Percentiles rank a stretch among this genome's conserved stretches.
Evolutionary conservation across 2,797 vertebrate species (phyloP).

Genomic region (Lutjanus argentimaculatus): DNA sequence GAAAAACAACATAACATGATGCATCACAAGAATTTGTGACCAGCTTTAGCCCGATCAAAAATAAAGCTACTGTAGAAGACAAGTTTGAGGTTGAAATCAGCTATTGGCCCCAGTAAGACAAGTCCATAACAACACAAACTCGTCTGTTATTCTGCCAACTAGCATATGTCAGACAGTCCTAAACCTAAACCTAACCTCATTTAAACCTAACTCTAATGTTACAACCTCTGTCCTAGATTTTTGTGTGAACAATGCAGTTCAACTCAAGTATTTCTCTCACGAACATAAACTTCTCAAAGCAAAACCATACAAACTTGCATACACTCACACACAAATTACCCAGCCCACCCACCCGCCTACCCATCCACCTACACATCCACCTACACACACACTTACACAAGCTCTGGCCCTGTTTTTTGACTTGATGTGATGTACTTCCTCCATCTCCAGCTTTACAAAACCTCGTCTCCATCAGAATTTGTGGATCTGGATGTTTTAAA

Average conservation of each 20-base stretch:
- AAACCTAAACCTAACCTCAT: no score
- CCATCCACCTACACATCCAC: constrained; percentile 32
- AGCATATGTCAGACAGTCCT: neutral
- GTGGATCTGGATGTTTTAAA: no score
- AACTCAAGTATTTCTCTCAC: constrained; percentile 15
- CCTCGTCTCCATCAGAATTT: constrained; percentile 11
- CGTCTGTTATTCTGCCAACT: neutral
- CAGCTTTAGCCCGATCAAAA: neutral
- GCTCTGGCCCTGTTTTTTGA: constrained; percentile 31
- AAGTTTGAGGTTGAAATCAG: neutral
- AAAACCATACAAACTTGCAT: constrained; percentile 24
- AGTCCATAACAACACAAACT: neutral
- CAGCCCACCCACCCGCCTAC: constrained; percentile 49
- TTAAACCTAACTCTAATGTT: neutral
- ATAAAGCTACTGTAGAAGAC: neutral
- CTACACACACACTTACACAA: constrained; percentile 58
- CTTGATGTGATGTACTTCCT: neutral
- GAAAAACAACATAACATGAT: neutral
- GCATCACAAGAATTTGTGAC: neutral
- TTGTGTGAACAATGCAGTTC: neutral
- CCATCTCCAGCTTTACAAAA: neutral
- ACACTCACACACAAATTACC: neutral
- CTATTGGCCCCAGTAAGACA: neutral
- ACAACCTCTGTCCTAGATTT: constrained; percentile 3
- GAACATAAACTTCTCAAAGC: constrained; percentile 20